A percentile compares a stretch with the other conserved stretches of the same genome.
These are phyloP conservation scores for Pectinophora gossypiella DNA, from an alignment of 1,140 invertebrate species.

Conservation along the genomic window DNA sequence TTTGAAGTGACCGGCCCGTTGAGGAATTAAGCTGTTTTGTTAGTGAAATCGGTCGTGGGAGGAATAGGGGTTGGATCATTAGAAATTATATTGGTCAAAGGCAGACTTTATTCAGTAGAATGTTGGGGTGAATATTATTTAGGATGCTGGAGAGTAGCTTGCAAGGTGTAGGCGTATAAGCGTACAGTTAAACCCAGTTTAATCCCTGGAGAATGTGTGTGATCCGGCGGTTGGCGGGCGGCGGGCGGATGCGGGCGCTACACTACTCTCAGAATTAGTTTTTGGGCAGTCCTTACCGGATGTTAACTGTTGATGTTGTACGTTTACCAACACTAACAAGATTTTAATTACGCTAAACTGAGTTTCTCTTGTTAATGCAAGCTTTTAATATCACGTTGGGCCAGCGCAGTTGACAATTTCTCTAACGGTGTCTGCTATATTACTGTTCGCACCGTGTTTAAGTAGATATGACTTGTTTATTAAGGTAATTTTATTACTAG, in stretches of 20 bases:
- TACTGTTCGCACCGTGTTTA: not conserved
- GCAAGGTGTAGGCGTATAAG: conserved; percentile 9
- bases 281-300: conserved; percentile 26
- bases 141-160: no score
- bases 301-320: conserved; percentile 44
- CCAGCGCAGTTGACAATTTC: not conserved
- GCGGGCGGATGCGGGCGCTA: conserved; percentile 13
- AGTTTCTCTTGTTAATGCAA: conserved; percentile 22
- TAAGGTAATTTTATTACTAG: not conserved
- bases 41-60: not conserved
- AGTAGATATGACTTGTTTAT: not conserved
- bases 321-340: conserved; percentile 43
- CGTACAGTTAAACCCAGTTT: conserved; percentile 21
- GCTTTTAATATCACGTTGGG: conserved; percentile 19
- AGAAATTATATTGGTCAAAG: no score
- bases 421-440: not conserved
- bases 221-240: not conserved
- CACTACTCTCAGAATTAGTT: conserved; percentile 26
- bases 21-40: conserved; percentile 19
- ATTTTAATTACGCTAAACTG: conserved; percentile 53
- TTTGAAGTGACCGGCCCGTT: conserved; percentile 36
- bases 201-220: conserved; percentile 25
- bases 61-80: not conserved
- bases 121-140: no score
- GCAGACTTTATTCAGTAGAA: no score